These are phyloP conservation scores for Schrankia costaestrigalis DNA, from an alignment of 2,888 invertebrate genomes.

Conservation along the genomic window DNA sequence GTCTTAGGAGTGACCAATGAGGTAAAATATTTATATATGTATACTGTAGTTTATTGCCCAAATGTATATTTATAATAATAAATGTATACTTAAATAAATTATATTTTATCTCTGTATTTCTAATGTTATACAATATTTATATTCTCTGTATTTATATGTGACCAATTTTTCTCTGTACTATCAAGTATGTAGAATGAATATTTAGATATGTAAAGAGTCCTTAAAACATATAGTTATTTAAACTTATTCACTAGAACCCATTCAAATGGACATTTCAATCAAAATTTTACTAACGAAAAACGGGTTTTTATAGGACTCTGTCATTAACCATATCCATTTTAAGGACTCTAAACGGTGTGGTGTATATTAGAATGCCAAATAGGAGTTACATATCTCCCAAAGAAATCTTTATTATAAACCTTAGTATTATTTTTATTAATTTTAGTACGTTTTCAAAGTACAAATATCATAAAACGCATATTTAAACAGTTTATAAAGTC, in stretches of 20 bases:
- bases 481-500: neutral
- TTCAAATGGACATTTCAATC: no score
- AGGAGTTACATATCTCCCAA: no score
- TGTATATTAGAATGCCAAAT: no score
- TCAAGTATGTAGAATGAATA: constrained; percentile 9
- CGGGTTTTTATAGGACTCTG: no score
- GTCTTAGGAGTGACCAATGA: constrained; percentile 27
- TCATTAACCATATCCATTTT: no score
- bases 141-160: constrained; percentile 19
- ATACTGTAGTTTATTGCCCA: constrained; percentile 54
- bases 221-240: no score
- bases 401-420: neutral
- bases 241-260: no score
- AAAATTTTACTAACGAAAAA: no score
- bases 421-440: neutral
- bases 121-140: constrained; percentile 33
- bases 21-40: constrained; percentile 29
- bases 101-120: constrained; percentile 29
- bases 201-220: neutral
- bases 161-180: constrained; percentile 9
- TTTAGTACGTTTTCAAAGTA: neutral
- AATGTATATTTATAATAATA: constrained; percentile 43
- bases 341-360: no score
- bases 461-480: neutral
- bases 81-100: constrained; percentile 25